phyloP scores from a whole-genome alignment of 2,113 vertebrate species.

The Perca schrenkii region DNA sequence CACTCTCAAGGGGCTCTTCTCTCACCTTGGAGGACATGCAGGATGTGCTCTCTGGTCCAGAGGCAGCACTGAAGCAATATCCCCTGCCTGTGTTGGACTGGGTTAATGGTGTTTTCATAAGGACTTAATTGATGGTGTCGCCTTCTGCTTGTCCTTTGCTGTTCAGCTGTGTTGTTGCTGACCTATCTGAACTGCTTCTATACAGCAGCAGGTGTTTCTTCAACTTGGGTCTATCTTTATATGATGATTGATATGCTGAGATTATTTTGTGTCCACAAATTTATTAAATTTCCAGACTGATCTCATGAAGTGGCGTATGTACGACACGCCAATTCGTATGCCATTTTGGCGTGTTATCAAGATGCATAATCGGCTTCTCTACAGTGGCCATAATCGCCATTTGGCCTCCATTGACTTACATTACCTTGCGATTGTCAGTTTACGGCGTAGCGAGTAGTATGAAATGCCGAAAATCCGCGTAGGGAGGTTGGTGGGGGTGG shows the following conservation, averaged over 20 bases:
- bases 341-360: no score
- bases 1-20: constrained; percentile 38
- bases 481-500: no score
- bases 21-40: constrained; percentile 52
- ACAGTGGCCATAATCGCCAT: no score
- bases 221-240: background rate
- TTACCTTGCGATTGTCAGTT: no score
- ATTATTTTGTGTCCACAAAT: background rate
- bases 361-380: no score
- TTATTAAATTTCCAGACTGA: background rate
- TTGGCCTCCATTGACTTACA: no score
- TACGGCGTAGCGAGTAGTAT: no score
- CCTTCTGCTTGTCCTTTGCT: constrained; percentile 5
- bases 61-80: constrained; percentile 40
- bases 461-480: no score
- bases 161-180: background rate
- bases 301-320: no score
- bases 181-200: background rate
- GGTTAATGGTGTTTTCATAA: constrained; percentile 44
- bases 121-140: constrained; percentile 23
- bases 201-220: background rate
- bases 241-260: background rate
- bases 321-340: no score
- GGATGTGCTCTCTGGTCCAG: constrained; percentile 50
- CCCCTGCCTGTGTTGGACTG: constrained; percentile 8